Conservation (phyloP, 2,888 invertebrate genomes). For the Lithophane socia region DNA sequence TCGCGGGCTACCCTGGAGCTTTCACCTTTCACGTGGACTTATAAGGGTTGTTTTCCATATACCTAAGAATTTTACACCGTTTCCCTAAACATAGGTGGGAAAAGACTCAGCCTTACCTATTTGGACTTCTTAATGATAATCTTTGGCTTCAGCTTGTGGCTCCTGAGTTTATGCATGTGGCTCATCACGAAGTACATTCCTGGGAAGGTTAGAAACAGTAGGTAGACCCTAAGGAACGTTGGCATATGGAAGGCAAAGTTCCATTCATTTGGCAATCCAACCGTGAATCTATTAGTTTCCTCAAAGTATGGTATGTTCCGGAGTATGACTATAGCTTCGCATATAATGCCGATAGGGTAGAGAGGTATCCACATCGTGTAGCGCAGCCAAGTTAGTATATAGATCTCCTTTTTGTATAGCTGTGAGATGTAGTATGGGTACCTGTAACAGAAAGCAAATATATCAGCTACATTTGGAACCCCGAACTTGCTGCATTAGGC, state of each 20-base stretch:
- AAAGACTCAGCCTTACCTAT: constrained; percentile 67
- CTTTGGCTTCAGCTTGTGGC: constrained; percentile 91
- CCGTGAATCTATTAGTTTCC: constrained; percentile 94
- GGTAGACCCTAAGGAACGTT: constrained; percentile 93
- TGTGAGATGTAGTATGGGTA: constrained; percentile 98
- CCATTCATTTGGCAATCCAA: constrained; percentile 95
- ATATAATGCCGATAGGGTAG: constrained; percentile 97
- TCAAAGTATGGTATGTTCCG: constrained; percentile 97
- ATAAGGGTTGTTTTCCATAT: background rate
- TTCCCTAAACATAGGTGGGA: constrained; percentile 9
- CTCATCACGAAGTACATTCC: constrained; percentile 94
- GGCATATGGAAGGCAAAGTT: constrained; percentile 97
- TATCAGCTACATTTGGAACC: background rate
- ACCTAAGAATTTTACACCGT: constrained; percentile 21
- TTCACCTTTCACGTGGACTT: constrained; percentile 17
- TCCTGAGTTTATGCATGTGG: constrained; percentile 95
- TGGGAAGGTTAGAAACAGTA: constrained; percentile 94
- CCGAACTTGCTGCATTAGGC: too few species aligned
- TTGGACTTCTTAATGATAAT: constrained; percentile 85
- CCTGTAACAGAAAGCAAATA: constrained; percentile 78
- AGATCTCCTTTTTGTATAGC: constrained; percentile 93
- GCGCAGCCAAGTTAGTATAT: constrained; percentile 96
- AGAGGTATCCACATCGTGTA: constrained; percentile 98
- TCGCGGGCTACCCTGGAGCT: too few species aligned
- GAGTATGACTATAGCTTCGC: constrained; percentile 95